A percentile compares a stretch with the other conserved stretches of the same genome.
Evolutionary conservation across 2,113 vertebrate genomes (phyloP).

Genomic region (Tichodroma muraria): DNA sequence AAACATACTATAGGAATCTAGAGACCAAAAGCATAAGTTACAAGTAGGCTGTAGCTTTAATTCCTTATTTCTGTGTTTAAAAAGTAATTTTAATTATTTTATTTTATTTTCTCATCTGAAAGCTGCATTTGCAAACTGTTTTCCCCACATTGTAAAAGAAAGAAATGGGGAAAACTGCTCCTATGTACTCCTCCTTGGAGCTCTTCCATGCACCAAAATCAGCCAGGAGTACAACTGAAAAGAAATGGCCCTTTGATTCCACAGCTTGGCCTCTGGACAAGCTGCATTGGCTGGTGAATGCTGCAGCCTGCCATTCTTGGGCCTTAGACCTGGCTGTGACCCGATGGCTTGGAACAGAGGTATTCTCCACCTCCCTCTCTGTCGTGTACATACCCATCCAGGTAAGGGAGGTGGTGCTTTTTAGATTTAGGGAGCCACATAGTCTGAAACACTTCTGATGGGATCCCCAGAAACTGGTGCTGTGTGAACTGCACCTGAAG

Average conservation of each 20-base stretch:
- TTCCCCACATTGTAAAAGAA: neutral
- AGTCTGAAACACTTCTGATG: neutral
- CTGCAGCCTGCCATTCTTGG: neutral
- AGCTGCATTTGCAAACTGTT: neutral
- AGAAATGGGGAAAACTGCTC: neutral
- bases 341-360: accelerated
- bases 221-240: neutral
- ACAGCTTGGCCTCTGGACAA: neutral
- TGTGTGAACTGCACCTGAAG: neutral
- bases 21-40: neutral
- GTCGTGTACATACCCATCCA: neutral
- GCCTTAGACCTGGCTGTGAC: neutral
- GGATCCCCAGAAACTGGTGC: neutral
- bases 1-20: neutral
- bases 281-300: neutral
- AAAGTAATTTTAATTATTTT: neutral
- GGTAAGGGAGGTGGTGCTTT: neutral
- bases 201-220: neutral
- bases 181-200: accelerated
- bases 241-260: neutral
- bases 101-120: neutral
- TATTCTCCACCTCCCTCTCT: neutral
- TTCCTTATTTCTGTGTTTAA: neutral
- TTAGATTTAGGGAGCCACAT: neutral
- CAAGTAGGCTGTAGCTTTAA: neutral